Evolutionary conservation across 2,113 vertebrate species (phyloP).

Genomic region (Andinoacara biseriatus): DNA sequence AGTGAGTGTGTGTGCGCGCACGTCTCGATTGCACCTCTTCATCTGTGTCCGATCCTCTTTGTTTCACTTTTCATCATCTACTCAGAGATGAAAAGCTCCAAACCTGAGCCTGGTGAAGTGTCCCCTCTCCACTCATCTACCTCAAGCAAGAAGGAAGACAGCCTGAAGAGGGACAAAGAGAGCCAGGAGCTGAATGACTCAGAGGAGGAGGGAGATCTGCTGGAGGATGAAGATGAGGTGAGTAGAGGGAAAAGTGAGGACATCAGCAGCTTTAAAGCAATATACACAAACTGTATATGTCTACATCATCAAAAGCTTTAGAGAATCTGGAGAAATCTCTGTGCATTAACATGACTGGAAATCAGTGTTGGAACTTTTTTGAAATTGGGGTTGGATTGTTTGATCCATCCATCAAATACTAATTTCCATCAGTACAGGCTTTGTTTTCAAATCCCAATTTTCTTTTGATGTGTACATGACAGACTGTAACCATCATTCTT

Average conservation of each 20-base stretch:
- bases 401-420: background rate
- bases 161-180: constrained; percentile 56
- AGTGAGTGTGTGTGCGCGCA: too few relatives aligned
- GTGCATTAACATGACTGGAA: too few relatives aligned
- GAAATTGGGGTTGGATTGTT: background rate
- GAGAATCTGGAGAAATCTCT: too few relatives aligned
- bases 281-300: background rate
- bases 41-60: background rate
- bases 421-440: background rate
- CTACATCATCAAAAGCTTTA: background rate
- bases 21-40: too few relatives aligned
- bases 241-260: background rate
- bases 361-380: background rate
- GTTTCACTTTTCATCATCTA: background rate
- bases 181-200: constrained; percentile 84
- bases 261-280: background rate
- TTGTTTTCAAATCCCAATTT: too few relatives aligned
- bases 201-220: constrained; percentile 83
- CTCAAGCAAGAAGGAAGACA: constrained; percentile 80
- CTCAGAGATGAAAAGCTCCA: constrained; percentile 80
- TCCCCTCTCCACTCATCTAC: constrained; percentile 72
- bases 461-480: too few relatives aligned
- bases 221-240: constrained; percentile 85
- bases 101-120: constrained; percentile 82
- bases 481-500: background rate